These are phyloP conservation scores for Drosophila mimica DNA, from an alignment of 2,888 invertebrate genomes.

Conservation along the genomic window DNA sequence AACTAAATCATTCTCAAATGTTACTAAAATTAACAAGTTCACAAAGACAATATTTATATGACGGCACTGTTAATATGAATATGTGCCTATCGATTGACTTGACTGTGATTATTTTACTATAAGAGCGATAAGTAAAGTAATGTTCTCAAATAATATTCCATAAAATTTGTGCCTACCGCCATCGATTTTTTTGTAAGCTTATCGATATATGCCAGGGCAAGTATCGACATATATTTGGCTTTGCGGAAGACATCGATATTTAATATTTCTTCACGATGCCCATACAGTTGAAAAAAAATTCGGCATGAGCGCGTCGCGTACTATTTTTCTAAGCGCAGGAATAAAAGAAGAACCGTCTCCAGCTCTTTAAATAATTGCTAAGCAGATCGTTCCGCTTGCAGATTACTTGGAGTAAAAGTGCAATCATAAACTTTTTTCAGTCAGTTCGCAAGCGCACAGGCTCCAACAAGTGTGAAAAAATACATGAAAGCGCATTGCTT, in stretches of 20 bases:
- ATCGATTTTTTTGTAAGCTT: conserved; percentile 1
- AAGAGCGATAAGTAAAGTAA: not conserved
- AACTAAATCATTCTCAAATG: not conserved
- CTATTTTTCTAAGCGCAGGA: conserved; percentile 26
- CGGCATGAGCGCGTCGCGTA: conserved; percentile 53
- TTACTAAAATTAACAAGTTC: not conserved
- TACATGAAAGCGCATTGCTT: conserved; percentile 25
- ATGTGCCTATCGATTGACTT: not conserved
- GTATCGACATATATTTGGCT: conserved; percentile 5
- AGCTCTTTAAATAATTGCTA: conserved; percentile 21
- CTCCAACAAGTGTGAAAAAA: conserved; percentile 40
- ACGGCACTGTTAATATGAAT: not conserved
- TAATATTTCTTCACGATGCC: conserved; percentile 11
- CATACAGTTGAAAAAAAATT: conserved; percentile 45
- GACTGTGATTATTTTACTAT: not conserved
- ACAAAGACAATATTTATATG: not conserved
- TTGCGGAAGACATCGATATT: conserved; percentile 14
- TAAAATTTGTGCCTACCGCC: not conserved
- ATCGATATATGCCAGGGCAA: not conserved
- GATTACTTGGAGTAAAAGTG: conserved; percentile 14
- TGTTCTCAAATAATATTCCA: not conserved
- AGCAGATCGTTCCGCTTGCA: not conserved
- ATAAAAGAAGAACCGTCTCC: conserved; percentile 10
- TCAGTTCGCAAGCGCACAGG: conserved; percentile 22
- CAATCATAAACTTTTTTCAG: not conserved